phyloP scores from a whole-genome alignment of 2,113 vertebrate species.

The Capra hircus region DNA sequence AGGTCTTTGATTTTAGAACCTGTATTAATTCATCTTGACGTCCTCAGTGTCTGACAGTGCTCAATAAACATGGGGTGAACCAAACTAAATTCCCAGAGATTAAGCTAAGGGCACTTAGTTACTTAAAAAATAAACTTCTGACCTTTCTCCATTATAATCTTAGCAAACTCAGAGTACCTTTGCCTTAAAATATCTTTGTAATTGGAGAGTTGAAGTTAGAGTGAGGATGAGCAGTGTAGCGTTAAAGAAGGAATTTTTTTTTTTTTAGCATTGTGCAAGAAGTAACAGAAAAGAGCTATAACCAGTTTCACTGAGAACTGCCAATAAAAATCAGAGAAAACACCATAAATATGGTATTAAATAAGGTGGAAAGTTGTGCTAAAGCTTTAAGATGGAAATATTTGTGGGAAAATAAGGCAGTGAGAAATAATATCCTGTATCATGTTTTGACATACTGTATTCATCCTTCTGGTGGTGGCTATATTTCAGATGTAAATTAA shows the following conservation, averaged over 20 bases:
- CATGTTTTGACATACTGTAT: background rate
- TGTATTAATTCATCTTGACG: background rate
- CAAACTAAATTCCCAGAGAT: background rate
- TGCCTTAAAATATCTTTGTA: slow-evolving; percentile 69
- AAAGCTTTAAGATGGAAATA: slow-evolving; percentile 28
- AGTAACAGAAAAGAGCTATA: slow-evolving; percentile 23
- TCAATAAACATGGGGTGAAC: background rate
- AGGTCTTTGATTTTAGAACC: background rate
- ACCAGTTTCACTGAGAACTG: background rate
- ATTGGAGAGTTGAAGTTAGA: slow-evolving; percentile 46
- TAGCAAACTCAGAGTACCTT: slow-evolving; percentile 63
- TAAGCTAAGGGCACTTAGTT: background rate
- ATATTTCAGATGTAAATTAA: slow-evolving; percentile 17
- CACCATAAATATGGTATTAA: background rate
- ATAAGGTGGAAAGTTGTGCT: slow-evolving; percentile 45
- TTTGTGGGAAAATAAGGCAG: background rate
- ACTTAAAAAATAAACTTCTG: slow-evolving; percentile 12
- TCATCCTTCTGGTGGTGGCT: background rate
- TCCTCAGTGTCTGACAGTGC: background rate
- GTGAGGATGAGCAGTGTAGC: slow-evolving; percentile 43
- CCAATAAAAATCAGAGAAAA: slow-evolving; percentile 61
- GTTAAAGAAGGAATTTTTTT: slow-evolving; percentile 27
- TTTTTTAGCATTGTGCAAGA: slow-evolving; percentile 41
- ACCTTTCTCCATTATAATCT: slow-evolving; percentile 73
- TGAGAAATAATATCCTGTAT: background rate